Evolutionary conservation across 2,113 vertebrate species (phyloP), one percentile per base, ranked within the genome.

Genomic region (Furnarius figulus): DNA sequence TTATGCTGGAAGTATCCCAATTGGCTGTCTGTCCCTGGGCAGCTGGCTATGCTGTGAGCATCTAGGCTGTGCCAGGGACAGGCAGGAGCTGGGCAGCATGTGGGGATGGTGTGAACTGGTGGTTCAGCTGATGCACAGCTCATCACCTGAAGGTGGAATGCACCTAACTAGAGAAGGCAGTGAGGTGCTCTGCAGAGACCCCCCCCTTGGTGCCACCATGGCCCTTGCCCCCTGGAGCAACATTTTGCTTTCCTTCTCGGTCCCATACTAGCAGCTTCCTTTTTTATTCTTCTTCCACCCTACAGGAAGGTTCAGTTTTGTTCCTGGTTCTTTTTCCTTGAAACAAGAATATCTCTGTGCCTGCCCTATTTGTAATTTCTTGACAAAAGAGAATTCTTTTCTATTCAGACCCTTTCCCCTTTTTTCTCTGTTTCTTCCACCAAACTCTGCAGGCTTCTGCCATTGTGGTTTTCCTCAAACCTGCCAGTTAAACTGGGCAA

Each of bases 321-420:
- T 80, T 89, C 50, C 53, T 61, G 22, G 22, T 7, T 78, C 12
- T 42, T 70, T 90, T 85, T 85, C 7, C 59, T 85, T 87, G 78
- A 89, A 95, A 88, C 53, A 93, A 68, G 55, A 79, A 47, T 89
- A 93, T 56, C 81, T 15, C 10, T 3, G 14, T 76, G 75, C 31
- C 46, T 96, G 58, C 67, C 44, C 42, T 97, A 93, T 94, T 96
- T 97, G 93, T 79, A 96, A 97, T 90, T 49, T 85, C 73, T 80
- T 95, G 67, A 91, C 71, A 85, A 92, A 88, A 90, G 70, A 63
- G 4, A 46, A 73, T 56, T 84, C 25, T 93, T 76, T 93, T 81
- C 42, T 67, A 63, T 92, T 92, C 44, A 78, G 20, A 22, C 9
- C 28, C n/a, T 19, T 21, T 84, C 61, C 35, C 27, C 89, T 73